These are phyloP conservation scores for Capromys pilorides DNA, from an alignment of 2,797 vertebrate species.

Conservation along the genomic window DNA sequence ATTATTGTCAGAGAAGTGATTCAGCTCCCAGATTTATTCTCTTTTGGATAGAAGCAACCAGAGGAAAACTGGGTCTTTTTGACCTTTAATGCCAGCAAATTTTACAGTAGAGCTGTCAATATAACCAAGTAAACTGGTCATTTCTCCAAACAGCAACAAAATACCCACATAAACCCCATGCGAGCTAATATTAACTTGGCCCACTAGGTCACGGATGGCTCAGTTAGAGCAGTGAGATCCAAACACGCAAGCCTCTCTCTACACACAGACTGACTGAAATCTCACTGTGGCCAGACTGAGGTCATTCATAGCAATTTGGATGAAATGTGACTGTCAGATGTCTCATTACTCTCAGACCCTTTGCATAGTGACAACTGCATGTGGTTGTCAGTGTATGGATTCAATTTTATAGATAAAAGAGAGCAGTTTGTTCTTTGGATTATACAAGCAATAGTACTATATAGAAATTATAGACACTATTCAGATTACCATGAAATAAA, in stretches of 20 bases:
- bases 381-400: not conserved
- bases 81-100: slow-evolving; percentile 95
- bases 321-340: slow-evolving; percentile 76
- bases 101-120: slow-evolving; percentile 98
- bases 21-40: slow-evolving; percentile 97
- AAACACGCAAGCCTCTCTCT: slow-evolving; percentile 82
- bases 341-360: not conserved
- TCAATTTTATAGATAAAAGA: not conserved
- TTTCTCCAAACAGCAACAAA: slow-evolving; percentile 90
- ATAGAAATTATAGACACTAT: not conserved
- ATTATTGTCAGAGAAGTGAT: slow-evolving; percentile 99
- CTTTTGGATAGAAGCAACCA: slow-evolving; percentile 90
- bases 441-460: not conserved
- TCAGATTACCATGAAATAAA: not conserved
- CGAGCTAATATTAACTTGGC: slow-evolving; percentile 89
- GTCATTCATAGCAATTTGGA: slow-evolving; percentile 91
- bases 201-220: slow-evolving; percentile 85
- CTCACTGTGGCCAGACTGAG: slow-evolving; percentile 88
- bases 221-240: slow-evolving; percentile 81
- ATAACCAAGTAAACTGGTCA: slow-evolving; percentile 95
- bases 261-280: slow-evolving; percentile 84
- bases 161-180: slow-evolving; percentile 84
- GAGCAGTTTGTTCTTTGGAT: not conserved
- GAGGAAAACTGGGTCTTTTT: slow-evolving; percentile 92
- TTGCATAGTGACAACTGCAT: not conserved